A percentile compares a stretch with the other conserved stretches of the same genome.
Conservation (phyloP, 2,113 vertebrate species). For the Rhabdomys dilectus region DNA sequence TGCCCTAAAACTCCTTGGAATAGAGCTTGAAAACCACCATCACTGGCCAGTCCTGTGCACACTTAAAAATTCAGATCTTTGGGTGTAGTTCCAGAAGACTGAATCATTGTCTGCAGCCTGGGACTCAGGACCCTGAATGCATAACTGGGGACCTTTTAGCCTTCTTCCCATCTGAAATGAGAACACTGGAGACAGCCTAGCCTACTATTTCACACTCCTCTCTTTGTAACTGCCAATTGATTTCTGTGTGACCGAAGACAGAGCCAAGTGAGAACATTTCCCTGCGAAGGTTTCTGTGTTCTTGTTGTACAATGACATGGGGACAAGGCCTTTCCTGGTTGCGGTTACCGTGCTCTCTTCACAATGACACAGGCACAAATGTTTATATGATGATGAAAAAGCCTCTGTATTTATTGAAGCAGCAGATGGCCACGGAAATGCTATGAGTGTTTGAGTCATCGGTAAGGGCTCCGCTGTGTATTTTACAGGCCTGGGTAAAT, state of each 20-base stretch:
- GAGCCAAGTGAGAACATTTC: constrained; percentile 54
- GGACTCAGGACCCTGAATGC: not conserved
- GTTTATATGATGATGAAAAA: constrained; percentile 60
- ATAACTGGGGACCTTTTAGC: not conserved
- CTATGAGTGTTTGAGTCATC: not conserved
- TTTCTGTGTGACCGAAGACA: constrained; percentile 35
- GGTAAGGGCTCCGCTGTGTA: constrained; percentile 49
- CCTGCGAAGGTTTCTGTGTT: not conserved
- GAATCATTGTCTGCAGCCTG: not conserved
- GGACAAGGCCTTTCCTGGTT: not conserved
- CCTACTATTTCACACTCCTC: not conserved
- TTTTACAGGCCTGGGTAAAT: constrained; percentile 65
- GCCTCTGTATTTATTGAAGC: constrained; percentile 62
- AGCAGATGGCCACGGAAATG: constrained; percentile 64
- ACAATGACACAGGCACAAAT: constrained; percentile 45
- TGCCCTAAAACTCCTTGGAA: not conserved
- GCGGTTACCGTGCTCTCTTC: not conserved
- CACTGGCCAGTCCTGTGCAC: not conserved
- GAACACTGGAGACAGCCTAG: not conserved
- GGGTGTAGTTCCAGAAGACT: not conserved
- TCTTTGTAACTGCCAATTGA: constrained; percentile 42
- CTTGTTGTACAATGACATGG: constrained; percentile 21
- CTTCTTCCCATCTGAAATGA: constrained; percentile 4
- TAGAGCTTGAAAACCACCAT: not conserved
- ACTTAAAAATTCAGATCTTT: not conserved